Percentiles rank a stretch among this genome's conserved stretches.
Evolutionary conservation across 2,797 vertebrate species (phyloP).

Genomic region (Prionace glauca): DNA sequence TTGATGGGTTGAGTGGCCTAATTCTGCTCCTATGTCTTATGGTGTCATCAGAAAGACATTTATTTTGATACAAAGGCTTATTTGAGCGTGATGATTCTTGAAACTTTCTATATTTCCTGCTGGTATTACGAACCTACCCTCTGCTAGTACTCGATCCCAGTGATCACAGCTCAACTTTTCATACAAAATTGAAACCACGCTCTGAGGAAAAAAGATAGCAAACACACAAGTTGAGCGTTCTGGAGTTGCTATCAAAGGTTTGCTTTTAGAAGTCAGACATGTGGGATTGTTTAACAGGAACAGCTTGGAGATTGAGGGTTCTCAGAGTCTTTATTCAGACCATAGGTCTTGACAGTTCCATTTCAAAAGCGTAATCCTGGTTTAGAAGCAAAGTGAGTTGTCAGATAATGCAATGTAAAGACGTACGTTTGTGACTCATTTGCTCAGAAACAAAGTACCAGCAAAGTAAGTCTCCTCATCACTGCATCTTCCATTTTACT

Average conservation of each 20-base stretch:
- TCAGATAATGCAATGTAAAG: neutral
- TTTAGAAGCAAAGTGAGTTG: neutral
- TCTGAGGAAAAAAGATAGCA: neutral
- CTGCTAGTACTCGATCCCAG: neutral
- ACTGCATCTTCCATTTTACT: conserved; percentile 7
- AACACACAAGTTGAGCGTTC: neutral
- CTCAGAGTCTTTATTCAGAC: too few relatives aligned
- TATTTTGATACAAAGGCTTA: neutral
- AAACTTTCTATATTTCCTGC: neutral
- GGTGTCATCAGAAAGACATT: neutral
- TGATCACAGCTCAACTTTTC: neutral
- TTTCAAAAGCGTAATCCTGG: neutral
- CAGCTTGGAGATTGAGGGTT: neutral
- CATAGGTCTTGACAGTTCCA: too few relatives aligned
- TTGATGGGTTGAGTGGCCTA: too few relatives aligned
- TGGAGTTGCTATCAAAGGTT: neutral
- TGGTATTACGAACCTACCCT: neutral
- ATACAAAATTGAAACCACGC: neutral
- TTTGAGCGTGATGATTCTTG: neutral
- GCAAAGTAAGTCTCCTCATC: neutral
- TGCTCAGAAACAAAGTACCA: neutral
- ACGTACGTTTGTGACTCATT: neutral
- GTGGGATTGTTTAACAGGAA: neutral
- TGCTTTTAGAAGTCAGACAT: neutral
- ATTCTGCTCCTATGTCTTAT: neutral